Evolutionary conservation across 2,888 invertebrate genomes (phyloP).

Genomic region (Halictus ligatus): DNA sequence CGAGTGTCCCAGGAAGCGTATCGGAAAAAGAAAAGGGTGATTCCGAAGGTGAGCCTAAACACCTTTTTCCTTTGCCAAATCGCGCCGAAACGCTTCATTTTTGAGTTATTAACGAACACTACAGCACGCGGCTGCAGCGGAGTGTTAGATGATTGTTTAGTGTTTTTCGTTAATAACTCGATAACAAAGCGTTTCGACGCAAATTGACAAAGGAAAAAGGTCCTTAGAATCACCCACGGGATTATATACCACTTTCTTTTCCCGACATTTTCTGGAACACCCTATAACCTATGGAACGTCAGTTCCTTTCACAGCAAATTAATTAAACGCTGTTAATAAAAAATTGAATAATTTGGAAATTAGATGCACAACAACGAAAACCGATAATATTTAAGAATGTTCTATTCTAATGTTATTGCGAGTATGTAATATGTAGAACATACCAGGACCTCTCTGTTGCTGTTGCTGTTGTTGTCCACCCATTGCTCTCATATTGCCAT

Average conservation of each 20-base stretch:
- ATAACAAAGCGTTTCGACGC: no score
- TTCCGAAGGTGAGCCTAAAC: not conserved
- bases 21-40: no score
- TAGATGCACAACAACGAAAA: not conserved
- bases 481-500: constrained; percentile 82
- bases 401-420: not conserved
- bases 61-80: not conserved
- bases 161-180: no score
- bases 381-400: not conserved
- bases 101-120: not conserved
- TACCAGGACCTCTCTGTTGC: constrained; percentile 81
- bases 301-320: not conserved
- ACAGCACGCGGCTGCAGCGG: no score
- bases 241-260: no score
- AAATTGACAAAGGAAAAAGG: no score
- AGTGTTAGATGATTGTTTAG: no score
- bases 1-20: no score
- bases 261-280: no score
- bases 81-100: no score
- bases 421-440: not conserved
- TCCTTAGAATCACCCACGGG: no score
- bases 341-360: not conserved
- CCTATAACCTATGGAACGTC: no score
- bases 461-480: constrained; percentile 80
- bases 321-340: not conserved